These are phyloP conservation scores for Druon quercuslanigerum DNA, from an alignment of 1,140 invertebrate genomes.

Conservation along the genomic window DNA sequence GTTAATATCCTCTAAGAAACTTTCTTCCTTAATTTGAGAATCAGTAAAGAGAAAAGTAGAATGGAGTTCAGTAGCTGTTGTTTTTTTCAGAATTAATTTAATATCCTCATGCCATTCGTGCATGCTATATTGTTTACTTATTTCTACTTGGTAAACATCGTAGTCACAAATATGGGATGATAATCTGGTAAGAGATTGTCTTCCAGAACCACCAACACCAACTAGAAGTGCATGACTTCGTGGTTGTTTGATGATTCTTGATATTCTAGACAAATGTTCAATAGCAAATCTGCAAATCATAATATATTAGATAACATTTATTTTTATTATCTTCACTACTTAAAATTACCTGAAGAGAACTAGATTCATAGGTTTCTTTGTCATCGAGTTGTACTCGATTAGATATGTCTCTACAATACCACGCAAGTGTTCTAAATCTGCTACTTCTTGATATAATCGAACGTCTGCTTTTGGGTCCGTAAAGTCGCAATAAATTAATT, in stretches of 20 bases:
- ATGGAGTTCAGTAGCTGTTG: conserved; percentile 89
- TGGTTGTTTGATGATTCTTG: conserved; percentile 93
- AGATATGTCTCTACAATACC: conserved; percentile 93
- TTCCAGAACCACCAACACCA: conserved; percentile 93
- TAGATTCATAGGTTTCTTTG: conserved; percentile 97
- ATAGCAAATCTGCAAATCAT: conserved; percentile 86
- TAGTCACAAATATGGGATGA: conserved; percentile 96
- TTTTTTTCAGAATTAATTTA: conserved; percentile 86
- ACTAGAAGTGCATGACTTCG: conserved; percentile 89
- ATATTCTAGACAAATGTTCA: conserved; percentile 94
- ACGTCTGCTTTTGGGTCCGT: conserved; percentile 94
- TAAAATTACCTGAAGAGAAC: conserved; percentile 88
- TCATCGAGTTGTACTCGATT: conserved; percentile 96
- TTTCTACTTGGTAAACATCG: conserved; percentile 94
- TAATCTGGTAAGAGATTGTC: conserved; percentile 91
- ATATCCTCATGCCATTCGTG: conserved; percentile 95
- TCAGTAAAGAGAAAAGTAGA: conserved; percentile 95
- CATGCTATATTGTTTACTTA: conserved; percentile 88
- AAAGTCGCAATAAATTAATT: conserved; percentile 96
- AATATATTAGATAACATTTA: conserved; percentile 18
- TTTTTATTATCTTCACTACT: background rate
- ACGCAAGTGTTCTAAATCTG: conserved; percentile 87
- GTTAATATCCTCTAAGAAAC: conserved; percentile 94
- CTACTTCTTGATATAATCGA: conserved; percentile 91
- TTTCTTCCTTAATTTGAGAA: conserved; percentile 95